These are phyloP conservation scores for Spodoptera exigua DNA, from an alignment of 2,888 invertebrate species.

Conservation along the genomic window DNA sequence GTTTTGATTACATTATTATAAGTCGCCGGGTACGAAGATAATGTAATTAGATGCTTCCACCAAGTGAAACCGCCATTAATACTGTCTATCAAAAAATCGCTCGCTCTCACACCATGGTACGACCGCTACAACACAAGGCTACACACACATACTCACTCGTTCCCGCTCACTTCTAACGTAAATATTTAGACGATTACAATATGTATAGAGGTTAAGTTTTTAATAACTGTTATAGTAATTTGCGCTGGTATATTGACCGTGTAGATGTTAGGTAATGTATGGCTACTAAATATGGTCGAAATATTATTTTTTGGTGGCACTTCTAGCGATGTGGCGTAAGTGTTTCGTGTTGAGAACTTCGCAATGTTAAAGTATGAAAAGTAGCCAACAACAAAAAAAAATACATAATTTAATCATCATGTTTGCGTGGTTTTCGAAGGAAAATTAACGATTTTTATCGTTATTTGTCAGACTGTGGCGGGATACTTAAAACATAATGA, in stretches of 20 bases:
- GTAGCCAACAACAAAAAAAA: no score
- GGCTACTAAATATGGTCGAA: not conserved
- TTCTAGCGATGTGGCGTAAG: no score
- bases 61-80: no score
- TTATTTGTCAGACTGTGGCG: no score
- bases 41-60: no score
- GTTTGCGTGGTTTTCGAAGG: conserved; percentile 33
- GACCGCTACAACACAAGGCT: conserved; percentile 45
- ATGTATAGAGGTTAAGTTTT: conserved; percentile 51
- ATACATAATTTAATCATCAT: conserved; percentile 16
- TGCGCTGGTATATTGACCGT: conserved; percentile 39
- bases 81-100: not conserved
- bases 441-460: no score
- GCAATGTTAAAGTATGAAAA: no score
- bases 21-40: no score
- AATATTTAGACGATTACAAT: conserved; percentile 43
- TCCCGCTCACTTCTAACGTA: conserved; percentile 52
- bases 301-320: no score
- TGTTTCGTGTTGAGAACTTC: no score
- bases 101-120: conserved; percentile 8
- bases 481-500: no score
- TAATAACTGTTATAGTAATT: conserved; percentile 33
- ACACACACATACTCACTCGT: conserved; percentile 27
- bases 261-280: conserved; percentile 22
- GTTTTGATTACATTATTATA: no score